Evolutionary conservation across 64 coral and sea anemone species (phyloP).

Genomic region (Porites australiensis): DNA sequence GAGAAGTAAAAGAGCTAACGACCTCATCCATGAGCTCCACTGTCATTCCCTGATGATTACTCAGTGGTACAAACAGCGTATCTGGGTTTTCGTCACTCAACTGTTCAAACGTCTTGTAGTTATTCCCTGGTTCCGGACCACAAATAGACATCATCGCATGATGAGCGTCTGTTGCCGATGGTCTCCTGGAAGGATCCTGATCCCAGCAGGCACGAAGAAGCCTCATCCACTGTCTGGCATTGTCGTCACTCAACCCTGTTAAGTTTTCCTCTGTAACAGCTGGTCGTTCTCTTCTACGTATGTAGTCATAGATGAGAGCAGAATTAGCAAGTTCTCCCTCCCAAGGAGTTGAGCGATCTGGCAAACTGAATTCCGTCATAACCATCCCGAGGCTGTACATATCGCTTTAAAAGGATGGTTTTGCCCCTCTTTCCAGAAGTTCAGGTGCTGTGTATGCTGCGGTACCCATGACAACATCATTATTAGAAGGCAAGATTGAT

Average conservation of each 20-base stretch:
- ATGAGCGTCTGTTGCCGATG: background rate
- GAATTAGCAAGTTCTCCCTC: slow-evolving; percentile 48
- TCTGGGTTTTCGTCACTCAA: background rate
- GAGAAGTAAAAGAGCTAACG: background rate
- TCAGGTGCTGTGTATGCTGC: slow-evolving; percentile 43
- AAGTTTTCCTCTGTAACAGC: background rate
- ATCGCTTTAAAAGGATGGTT: slow-evolving; percentile 30
- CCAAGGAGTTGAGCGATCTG: slow-evolving; percentile 39
- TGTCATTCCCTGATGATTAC: background rate
- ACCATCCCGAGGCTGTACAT: slow-evolving; percentile 61
- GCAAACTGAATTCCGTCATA: slow-evolving; percentile 53
- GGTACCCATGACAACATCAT: background rate
- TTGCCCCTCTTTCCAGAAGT: slow-evolving; percentile 1
- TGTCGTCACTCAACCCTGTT: background rate
- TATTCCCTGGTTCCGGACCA: background rate
- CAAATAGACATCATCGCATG: background rate
- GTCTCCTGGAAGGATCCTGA: background rate
- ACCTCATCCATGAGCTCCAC: background rate
- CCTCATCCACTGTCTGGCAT: background rate
- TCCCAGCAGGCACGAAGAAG: background rate
- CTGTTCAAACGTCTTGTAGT: background rate
- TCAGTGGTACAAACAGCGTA: background rate
- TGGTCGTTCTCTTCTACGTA: slow-evolving; percentile 38
- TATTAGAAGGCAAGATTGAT: slow-evolving; percentile 7
- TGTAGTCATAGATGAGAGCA: slow-evolving; percentile 19